Percentiles rank a stretch among this genome's conserved stretches.
Conservation (phyloP, 2,113 vertebrate species). For the Collichthys lucidus region DNA sequence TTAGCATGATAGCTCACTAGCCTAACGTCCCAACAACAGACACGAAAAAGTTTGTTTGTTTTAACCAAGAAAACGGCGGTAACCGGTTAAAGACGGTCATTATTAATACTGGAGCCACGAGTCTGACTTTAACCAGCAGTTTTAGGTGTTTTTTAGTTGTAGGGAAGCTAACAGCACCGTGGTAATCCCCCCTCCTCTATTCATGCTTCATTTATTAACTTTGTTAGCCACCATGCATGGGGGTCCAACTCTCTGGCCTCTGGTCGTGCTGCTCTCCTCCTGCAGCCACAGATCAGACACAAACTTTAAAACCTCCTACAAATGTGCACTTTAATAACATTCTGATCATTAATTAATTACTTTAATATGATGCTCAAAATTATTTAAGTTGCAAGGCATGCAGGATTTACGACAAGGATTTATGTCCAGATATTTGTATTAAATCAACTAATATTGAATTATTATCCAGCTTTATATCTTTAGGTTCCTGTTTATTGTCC, state of each 20-base stretch:
- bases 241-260: conserved; percentile 63
- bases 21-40: conserved; percentile 34
- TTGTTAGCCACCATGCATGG: conserved; percentile 63
- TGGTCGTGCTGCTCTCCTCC: conserved; percentile 32
- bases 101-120: accelerated
- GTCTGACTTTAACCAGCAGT: not conserved
- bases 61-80: not conserved
- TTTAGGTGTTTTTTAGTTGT: not conserved
- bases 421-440: too few relatives aligned
- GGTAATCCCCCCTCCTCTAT: conserved; percentile 19
- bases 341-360: not conserved
- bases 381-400: not conserved
- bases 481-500: not conserved
- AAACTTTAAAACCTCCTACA: not conserved
- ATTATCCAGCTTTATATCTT: not conserved
- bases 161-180: not conserved
- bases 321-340: not conserved
- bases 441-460: not conserved
- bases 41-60: conserved; percentile 32
- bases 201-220: conserved; percentile 66
- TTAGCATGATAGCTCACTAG: conserved; percentile 68
- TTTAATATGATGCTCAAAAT: not conserved
- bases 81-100: not conserved
- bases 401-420: too few relatives aligned
- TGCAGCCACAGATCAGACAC: not conserved